These are phyloP conservation scores for Leptinotarsa juncta DNA, from an alignment of 2,888 invertebrate genomes.

Conservation along the genomic window DNA sequence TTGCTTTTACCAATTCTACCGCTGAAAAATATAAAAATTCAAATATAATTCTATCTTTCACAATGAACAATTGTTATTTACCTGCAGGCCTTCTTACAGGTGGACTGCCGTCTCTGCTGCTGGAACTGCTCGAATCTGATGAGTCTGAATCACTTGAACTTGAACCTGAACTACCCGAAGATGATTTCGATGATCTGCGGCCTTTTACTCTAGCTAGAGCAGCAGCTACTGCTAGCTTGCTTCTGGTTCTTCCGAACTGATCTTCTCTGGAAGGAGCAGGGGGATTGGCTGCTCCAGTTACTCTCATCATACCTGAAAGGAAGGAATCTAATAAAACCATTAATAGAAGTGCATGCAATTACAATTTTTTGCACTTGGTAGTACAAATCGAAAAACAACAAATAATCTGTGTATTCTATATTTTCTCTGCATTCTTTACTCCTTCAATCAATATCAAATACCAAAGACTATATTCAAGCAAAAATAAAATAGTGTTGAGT, in stretches of 20 bases:
- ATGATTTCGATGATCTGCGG: conserved; percentile 66
- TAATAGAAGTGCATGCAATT: conserved; percentile 17
- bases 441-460: too few species aligned
- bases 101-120: conserved; percentile 67
- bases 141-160: conserved; percentile 72
- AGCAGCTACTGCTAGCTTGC: conserved; percentile 63
- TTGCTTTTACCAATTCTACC: conserved; percentile 66
- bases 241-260: conserved; percentile 60
- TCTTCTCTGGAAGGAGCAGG: conserved; percentile 67
- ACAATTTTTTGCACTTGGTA: background rate
- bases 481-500: too few species aligned
- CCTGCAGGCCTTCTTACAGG: conserved; percentile 61
- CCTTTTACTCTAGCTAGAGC: conserved; percentile 63
- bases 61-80: conserved; percentile 33
- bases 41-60: background rate
- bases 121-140: conserved; percentile 68
- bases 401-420: background rate
- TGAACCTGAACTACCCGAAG: conserved; percentile 69
- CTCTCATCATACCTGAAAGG: conserved; percentile 66
- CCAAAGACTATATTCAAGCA: too few species aligned
- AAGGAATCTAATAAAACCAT: conserved; percentile 12
- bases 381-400: too few species aligned
- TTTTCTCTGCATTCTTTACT: too few species aligned
- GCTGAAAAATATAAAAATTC: conserved; percentile 44
- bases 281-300: conserved; percentile 71